Base-by-base conservation (phyloP, 2,113 vertebrate genomes). In the Hylia prasina region DNA sequence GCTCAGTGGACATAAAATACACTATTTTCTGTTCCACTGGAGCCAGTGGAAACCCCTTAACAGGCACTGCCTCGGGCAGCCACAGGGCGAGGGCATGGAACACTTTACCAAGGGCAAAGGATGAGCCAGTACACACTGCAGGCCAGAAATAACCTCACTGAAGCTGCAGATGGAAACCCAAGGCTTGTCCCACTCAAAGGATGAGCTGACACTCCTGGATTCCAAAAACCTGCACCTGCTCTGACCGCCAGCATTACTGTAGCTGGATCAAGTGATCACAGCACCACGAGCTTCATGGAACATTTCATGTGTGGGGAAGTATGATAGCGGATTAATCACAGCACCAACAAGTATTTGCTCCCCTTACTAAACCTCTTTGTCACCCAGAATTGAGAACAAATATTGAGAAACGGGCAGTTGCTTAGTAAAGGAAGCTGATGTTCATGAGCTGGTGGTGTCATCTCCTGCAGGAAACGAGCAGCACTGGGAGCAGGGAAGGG, bases 41-140 rank as follows among this genome's bases (percentile, higher is more conserved):
- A 90, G 89, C 50, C 89, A 89, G 7, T 15, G 56, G 84, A 57
- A 94, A 65, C 11, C n/a, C 82, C 89, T 85, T 35, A 86, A 51
- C 77, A 87, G 83, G 53, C 35, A 75, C 20, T 45, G 93, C 89
- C 92, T 94, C 11, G 0, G 82, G 84, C 73, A 84, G 22, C 58
- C 83, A 87, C 65, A 37, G 47, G 69, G 56, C 28, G 6, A 94
- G 81, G 73, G 50, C 54, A 76, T 6, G 33, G 31, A 93, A 63
- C 13, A 16, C 70, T 85, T 57, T 20, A 83, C 83, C 95, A 95
- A 95, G 87, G 93, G 65, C 94, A 95, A 66, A 80, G 73, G 56
- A 65, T 33, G 65, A 88, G 83, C 65, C 53, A 58, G 48, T 9
- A n/a, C 22, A 31, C 14, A 28, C 65, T 30, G 44, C 68, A 64